These are phyloP conservation scores for Rhea americana DNA, from an alignment of 2,113 vertebrate species.

Conservation along the genomic window DNA sequence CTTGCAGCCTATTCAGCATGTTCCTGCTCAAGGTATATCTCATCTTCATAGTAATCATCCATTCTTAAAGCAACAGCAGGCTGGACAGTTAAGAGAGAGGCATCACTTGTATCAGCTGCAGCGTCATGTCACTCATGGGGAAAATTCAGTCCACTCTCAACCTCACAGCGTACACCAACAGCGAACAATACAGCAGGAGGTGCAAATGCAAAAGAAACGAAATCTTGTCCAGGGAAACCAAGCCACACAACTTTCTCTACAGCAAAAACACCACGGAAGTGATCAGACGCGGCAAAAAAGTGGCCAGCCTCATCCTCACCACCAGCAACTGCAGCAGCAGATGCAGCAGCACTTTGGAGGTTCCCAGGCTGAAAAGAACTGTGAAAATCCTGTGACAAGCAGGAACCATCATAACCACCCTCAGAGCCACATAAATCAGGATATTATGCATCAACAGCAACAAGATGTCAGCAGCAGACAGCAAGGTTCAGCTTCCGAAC, in stretches of 20 bases:
- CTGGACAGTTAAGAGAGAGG: slow-evolving; percentile 81
- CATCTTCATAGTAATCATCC: slow-evolving; percentile 86
- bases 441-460: slow-evolving; percentile 81
- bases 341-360: slow-evolving; percentile 89
- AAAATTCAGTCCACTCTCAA: slow-evolving; percentile 76
- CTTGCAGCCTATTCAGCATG: slow-evolving; percentile 85
- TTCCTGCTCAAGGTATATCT: slow-evolving; percentile 79
- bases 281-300: slow-evolving; percentile 79
- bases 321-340: slow-evolving; percentile 81
- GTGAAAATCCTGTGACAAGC: slow-evolving; percentile 85
- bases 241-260: slow-evolving; percentile 83
- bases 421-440: slow-evolving; percentile 83
- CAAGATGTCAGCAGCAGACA: slow-evolving; percentile 84
- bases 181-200: slow-evolving; percentile 89
- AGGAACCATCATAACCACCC: slow-evolving; percentile 83
- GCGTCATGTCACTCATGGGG: slow-evolving; percentile 87
- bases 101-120: slow-evolving; percentile 95
- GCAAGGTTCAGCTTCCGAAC: slow-evolving; percentile 76
- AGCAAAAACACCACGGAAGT: slow-evolving; percentile 87
- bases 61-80: slow-evolving; percentile 89
- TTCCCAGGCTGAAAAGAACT: slow-evolving; percentile 91
- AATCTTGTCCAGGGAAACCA: slow-evolving; percentile 85
- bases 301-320: slow-evolving; percentile 79
- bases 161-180: slow-evolving; percentile 87
- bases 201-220: slow-evolving; percentile 93